Conservation (phyloP, 2,113 vertebrate genomes). For the Prionailurus bengalensis region DNA sequence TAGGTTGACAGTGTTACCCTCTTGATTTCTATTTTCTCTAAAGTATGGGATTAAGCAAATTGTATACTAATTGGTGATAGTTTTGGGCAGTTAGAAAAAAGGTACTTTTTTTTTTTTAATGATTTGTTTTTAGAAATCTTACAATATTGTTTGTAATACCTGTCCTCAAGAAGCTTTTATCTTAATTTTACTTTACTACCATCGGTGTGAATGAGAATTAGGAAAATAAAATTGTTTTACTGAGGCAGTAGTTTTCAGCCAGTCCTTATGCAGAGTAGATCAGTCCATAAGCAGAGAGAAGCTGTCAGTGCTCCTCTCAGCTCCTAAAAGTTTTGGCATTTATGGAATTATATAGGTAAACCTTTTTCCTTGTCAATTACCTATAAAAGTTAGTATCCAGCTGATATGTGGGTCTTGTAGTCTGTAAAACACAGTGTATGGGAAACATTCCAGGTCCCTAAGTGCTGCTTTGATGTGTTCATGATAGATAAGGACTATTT, state of each 20-base stretch:
- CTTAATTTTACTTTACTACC: slow-evolving; percentile 25
- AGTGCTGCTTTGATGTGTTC: neutral
- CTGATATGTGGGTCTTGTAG: neutral
- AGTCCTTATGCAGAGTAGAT: neutral
- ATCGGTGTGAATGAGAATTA: neutral
- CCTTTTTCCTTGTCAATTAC: neutral
- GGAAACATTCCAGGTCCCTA: neutral
- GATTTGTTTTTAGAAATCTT: neutral
- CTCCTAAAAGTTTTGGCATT: neutral
- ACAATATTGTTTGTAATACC: neutral
- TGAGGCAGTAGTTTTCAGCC: neutral
- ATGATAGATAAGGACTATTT: neutral
- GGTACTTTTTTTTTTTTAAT: neutral
- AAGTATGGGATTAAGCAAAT: neutral
- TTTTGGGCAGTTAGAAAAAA: neutral
- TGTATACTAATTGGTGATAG: neutral
- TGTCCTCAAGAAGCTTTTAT: neutral
- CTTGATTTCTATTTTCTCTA: slow-evolving; percentile 17
- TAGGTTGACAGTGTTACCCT: neutral
- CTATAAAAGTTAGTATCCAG: neutral
- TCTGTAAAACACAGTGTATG: neutral
- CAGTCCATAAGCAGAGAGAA: neutral
- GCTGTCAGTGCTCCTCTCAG: neutral
- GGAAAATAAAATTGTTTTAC: neutral
- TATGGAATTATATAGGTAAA: neutral